Percentiles rank a stretch among this genome's conserved stretches.
phyloP scores from a whole-genome alignment of 2,888 invertebrate species.

The Myopa tessellatipennis region DNA sequence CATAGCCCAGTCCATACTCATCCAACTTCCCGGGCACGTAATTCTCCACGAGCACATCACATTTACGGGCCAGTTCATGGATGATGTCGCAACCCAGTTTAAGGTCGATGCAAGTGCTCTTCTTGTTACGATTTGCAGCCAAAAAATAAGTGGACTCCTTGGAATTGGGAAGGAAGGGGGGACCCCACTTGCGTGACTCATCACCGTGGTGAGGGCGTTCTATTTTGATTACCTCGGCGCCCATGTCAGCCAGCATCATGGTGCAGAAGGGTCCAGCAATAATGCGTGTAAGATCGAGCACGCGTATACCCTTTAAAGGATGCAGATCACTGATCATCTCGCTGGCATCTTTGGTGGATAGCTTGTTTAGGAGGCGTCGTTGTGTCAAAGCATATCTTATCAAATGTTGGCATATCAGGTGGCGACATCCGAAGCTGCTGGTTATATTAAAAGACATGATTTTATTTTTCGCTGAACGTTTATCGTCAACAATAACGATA shows the following conservation, averaged over 20 bases:
- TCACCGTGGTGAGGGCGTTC: slow-evolving; percentile 91
- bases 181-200: slow-evolving; percentile 93
- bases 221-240: slow-evolving; percentile 92
- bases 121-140: slow-evolving; percentile 93
- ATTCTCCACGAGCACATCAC: slow-evolving; percentile 93
- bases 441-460: not conserved
- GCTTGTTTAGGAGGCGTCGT: not conserved
- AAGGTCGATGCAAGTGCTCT: slow-evolving; percentile 89
- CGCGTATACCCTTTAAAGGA: slow-evolving; percentile 77
- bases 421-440: not conserved
- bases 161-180: slow-evolving; percentile 80
- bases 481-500: too few relatives aligned
- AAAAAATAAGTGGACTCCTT: slow-evolving; percentile 85
- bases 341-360: not conserved
- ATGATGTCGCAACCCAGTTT: slow-evolving; percentile 79
- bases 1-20: slow-evolving; percentile 82
- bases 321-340: slow-evolving; percentile 64
- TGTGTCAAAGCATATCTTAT: not conserved
- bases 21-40: slow-evolving; percentile 91
- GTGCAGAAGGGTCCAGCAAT: slow-evolving; percentile 95
- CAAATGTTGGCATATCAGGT: not conserved
- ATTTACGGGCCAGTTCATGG: slow-evolving; percentile 78
- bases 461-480: not conserved
- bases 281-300: slow-evolving; percentile 86
- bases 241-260: slow-evolving; percentile 92